Conservation (phyloP, 1,140 invertebrate species). For the Camponotus pennsylvanicus region DNA sequence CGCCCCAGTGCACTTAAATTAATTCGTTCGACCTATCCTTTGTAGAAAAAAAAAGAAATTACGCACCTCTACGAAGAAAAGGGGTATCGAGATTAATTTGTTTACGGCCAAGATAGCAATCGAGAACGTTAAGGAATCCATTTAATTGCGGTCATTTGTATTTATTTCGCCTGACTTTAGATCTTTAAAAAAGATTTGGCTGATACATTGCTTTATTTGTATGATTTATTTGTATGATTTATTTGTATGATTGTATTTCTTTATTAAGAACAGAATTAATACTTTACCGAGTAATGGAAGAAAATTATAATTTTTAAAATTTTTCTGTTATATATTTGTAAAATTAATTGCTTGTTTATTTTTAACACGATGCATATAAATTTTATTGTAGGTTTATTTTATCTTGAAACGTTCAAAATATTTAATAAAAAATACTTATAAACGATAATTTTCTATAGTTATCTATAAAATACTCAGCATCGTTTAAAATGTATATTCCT, state of each 20-base stretch:
- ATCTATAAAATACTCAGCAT: too few species aligned
- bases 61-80: background rate
- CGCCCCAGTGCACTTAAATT: constrained; percentile 63
- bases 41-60: background rate
- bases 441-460: too few species aligned
- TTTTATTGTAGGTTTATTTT: too few species aligned
- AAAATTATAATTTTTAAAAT: too few species aligned
- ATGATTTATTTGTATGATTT: background rate
- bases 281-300: too few species aligned
- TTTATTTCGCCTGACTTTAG: background rate
- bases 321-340: too few species aligned
- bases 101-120: constrained; percentile 9
- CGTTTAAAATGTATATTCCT: too few species aligned
- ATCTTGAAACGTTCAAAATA: too few species aligned
- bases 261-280: background rate
- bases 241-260: background rate
- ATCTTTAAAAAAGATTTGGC: background rate
- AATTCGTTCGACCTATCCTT: constrained; percentile 33
- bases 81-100: constrained; percentile 4
- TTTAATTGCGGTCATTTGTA: background rate
- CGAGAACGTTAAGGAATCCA: background rate
- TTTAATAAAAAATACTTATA: too few species aligned
- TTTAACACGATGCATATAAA: too few species aligned
- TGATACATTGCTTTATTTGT: background rate
- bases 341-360: too few species aligned